Evolutionary conservation across 2,113 vertebrate species (phyloP).

Genomic region (Sylvia atricapilla): DNA sequence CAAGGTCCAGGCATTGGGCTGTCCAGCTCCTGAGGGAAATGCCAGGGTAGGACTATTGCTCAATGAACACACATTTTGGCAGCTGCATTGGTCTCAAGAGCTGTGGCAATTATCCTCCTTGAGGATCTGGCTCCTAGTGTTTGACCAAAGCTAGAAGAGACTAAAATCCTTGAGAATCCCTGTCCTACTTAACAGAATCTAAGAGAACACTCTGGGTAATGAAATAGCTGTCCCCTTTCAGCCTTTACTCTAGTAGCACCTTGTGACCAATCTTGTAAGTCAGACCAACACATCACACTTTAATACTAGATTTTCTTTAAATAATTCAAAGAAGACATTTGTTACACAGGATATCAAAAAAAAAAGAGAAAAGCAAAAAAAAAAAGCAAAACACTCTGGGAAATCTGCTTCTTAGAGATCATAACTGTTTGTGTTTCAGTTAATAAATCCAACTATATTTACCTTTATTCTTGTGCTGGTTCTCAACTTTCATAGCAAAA

Average conservation of each 20-base stretch:
- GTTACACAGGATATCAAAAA: neutral
- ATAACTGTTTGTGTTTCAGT: neutral
- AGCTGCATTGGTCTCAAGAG: neutral
- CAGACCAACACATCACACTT: neutral
- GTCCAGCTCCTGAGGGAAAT: neutral
- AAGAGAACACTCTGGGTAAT: neutral
- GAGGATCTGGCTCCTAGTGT: neutral
- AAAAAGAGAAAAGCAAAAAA: neutral
- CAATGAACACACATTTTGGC: neutral
- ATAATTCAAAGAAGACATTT: neutral
- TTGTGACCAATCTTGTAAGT: neutral
- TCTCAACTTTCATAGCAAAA: neutral
- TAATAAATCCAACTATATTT: neutral
- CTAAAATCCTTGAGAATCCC: neutral
- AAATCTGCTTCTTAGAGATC: neutral
- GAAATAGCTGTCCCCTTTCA: neutral
- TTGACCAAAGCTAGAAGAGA: neutral
- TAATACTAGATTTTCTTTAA: neutral
- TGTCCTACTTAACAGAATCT: neutral
- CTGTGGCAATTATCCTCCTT: neutral
- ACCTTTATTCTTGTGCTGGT: neutral
- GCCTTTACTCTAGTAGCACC: neutral
- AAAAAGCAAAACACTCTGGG: neutral
- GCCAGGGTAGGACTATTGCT: neutral
- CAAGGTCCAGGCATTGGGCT: neutral